A percentile compares a stretch with the other conserved stretches of the same genome.
phyloP scores from a whole-genome alignment of 2,113 vertebrate species.

The Atlantisia rogersi region DNA sequence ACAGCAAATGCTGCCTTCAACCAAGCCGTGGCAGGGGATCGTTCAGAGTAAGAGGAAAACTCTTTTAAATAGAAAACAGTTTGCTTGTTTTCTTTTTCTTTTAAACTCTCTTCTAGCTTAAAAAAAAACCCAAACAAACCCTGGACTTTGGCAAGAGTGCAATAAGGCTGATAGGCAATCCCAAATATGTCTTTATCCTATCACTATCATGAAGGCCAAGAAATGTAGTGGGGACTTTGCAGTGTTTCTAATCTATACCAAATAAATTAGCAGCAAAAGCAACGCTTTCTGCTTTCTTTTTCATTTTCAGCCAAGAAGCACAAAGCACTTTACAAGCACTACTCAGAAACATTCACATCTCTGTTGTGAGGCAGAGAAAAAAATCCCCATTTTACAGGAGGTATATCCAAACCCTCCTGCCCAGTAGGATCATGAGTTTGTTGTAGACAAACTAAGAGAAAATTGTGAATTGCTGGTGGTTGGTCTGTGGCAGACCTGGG shows the following conservation, averaged over 20 bases:
- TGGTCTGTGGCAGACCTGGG: not conserved
- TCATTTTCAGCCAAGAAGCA: not conserved
- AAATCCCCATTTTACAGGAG: not conserved
- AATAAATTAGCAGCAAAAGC: not conserved
- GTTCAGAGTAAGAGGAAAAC: constrained; percentile 53
- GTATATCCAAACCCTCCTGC: not conserved
- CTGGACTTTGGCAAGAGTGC: not conserved
- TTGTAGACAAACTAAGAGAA: not conserved
- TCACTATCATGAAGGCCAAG: not conserved
- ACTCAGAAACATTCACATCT: not conserved
- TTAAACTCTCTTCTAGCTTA: not conserved
- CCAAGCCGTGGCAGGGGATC: constrained; percentile 72
- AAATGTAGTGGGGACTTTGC: not conserved
- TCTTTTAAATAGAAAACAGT: not conserved
- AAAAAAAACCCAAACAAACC: not conserved
- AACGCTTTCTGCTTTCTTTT: not conserved
- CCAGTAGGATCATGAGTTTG: not conserved
- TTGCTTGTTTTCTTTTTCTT: not conserved
- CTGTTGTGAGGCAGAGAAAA: not conserved
- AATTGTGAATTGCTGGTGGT: not conserved
- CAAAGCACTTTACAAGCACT: not conserved
- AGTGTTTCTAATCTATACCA: not conserved
- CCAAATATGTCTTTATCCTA: not conserved
- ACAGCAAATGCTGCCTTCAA: constrained; percentile 57
- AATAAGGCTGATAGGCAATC: not conserved